Evolutionary conservation across 2,888 invertebrate species (phyloP), one percentile per base, ranked within the genome.

Genomic region (Cephus nigrinus): DNA sequence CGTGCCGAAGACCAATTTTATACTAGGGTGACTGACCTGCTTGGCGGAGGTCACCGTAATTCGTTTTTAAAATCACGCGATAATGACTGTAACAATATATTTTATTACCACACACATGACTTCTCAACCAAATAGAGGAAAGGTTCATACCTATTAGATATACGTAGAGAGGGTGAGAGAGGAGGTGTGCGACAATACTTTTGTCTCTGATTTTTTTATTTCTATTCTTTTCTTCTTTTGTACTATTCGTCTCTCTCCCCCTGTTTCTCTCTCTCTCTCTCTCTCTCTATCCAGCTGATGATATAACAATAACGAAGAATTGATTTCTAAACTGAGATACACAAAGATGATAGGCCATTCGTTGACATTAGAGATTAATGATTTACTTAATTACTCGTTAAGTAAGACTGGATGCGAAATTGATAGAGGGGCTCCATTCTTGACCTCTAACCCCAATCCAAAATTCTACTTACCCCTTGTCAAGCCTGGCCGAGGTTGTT

Each of bases 41-140:
- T 23, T 55, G 55, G 2, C 55, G 23, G 23, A 23, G 55, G 71
- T 69, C 73, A 75, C 77, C 76, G 68, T 76, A 79, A 80, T 73
- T 75, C 78, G 80, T 75, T 75, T 78, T 69, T 79, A 79, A 82
- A 84, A 87, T 85, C 85, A 86, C 83, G 34, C 33, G 69, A 86
- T 85, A 83, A 85, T 82, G 82, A 84, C 85, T 84, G 86, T 85
- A 84, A 86, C 86, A 86, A 87, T 88, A 87, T 90, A 90, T 90
- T 91, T 90, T 90, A 90, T 87, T 89, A 90, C 88, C 81, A 86
- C 85, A 85, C 85, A 86, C 85, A 85, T 85, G 85, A 86, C 84
- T 85, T 87, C 82, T 89, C 86, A 83, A 86, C 83, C 83, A 86
- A 86, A 82, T 85, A 83, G 80, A 69, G 82, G 55, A 55, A 55